Evolutionary conservation across 2,113 vertebrate genomes (phyloP).

Genomic region (Recurvirostra avosetta): DNA sequence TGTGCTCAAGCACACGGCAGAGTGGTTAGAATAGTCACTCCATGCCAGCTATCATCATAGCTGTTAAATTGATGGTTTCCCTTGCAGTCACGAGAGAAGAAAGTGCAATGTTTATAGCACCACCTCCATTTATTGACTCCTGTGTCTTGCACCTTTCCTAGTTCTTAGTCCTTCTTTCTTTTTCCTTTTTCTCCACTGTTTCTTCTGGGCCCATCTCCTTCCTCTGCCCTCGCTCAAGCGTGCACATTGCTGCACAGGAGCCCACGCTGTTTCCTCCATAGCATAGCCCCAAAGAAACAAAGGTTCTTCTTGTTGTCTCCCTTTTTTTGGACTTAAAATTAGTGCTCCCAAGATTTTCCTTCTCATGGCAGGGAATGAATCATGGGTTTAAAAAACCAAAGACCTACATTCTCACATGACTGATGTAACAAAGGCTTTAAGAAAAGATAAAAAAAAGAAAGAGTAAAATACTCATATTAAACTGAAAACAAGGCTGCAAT

Average conservation of each 20-base stretch:
- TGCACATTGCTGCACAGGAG: neutral
- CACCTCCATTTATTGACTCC: neutral
- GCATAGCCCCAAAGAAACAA: neutral
- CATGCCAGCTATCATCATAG: neutral
- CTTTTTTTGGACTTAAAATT: neutral
- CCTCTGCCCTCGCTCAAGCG: neutral
- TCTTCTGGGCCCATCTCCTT: neutral
- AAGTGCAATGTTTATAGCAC: fast-evolving
- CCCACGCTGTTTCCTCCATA: neutral
- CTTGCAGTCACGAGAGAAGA: neutral
- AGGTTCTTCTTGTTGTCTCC: neutral
- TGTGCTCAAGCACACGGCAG: fast-evolving
- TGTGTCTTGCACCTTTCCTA: neutral
- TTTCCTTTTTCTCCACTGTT: neutral
- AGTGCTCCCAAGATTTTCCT: neutral
- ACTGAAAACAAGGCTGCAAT: neutral
- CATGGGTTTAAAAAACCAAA: fast-evolving
- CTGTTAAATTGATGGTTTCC: neutral
- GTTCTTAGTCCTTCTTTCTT: neutral
- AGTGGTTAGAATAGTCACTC: neutral
- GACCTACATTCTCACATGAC: neutral
- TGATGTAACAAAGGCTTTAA: neutral
- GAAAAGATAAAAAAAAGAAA: neutral
- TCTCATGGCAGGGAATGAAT: neutral
- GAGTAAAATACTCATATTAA: neutral